Evolutionary conservation across 2,113 vertebrate genomes (phyloP).

Genomic region (Rhizomys pruinosus): DNA sequence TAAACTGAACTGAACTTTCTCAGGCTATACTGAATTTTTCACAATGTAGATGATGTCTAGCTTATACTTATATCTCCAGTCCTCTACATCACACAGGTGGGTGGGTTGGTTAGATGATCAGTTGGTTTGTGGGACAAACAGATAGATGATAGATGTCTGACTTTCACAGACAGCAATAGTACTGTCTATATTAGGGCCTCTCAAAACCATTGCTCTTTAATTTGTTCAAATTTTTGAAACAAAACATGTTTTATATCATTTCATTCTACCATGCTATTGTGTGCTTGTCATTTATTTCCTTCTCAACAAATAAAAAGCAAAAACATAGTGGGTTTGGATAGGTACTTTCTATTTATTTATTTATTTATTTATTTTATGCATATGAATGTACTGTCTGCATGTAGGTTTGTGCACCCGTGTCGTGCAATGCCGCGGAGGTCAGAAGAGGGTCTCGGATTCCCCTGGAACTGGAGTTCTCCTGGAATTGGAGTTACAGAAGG

Average conservation of each 20-base stretch:
- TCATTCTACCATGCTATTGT: not conserved
- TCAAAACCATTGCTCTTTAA: slow-evolving; percentile 6
- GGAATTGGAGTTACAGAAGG: too few species aligned
- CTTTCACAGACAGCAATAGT: not conserved
- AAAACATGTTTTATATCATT: not conserved
- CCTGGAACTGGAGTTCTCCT: too few species aligned
- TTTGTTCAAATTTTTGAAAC: slow-evolving; percentile 35
- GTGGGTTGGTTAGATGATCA: not conserved
- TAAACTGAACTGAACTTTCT: slow-evolving; percentile 71
- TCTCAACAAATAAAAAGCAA: not conserved
- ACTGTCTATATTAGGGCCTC: not conserved
- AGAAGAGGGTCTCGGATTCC: too few species aligned
- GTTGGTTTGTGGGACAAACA: not conserved
- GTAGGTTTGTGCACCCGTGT: too few species aligned
- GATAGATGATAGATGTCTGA: not conserved
- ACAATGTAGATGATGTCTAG: not conserved
- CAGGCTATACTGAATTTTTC: slow-evolving; percentile 19
- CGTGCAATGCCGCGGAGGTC: too few species aligned
- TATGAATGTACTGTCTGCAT: too few species aligned
- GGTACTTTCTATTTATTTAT: too few species aligned
- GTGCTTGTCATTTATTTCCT: slow-evolving; percentile 39
- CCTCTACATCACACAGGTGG: not conserved
- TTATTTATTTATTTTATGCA: too few species aligned
- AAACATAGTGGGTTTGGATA: slow-evolving; percentile 11
- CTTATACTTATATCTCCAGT: not conserved